Conservation (phyloP, 1,140 invertebrate species). For the Phortica variegata region DNA sequence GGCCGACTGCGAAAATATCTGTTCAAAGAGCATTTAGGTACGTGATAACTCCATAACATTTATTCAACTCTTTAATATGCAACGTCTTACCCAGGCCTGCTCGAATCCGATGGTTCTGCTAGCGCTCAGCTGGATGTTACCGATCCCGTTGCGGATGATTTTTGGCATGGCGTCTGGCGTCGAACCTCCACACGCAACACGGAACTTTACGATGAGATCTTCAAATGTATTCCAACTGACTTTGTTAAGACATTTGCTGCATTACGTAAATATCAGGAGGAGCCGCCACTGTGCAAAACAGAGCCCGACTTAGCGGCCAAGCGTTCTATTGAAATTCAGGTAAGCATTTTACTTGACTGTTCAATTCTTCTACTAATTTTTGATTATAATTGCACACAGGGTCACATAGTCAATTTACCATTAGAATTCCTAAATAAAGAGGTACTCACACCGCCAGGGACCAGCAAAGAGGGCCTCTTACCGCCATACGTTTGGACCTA, state of each 20-base stretch:
- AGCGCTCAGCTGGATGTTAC: slow-evolving; percentile 62
- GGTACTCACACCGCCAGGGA: slow-evolving; percentile 73
- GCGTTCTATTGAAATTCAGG: slow-evolving; percentile 71
- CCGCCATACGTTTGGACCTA: slow-evolving; percentile 78
- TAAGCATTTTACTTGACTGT: slow-evolving; percentile 35
- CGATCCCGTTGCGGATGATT: slow-evolving; percentile 74
- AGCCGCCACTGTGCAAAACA: slow-evolving; percentile 64
- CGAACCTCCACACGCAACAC: slow-evolving; percentile 77
- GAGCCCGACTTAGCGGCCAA: slow-evolving; percentile 71
- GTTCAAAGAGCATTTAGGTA: slow-evolving; percentile 87
- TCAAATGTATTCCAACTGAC: slow-evolving; percentile 82
- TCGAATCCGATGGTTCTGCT: slow-evolving; percentile 59
- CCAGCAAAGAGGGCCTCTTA: slow-evolving; percentile 81
- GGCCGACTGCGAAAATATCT: slow-evolving; percentile 79
- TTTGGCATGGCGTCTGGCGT: slow-evolving; percentile 82
- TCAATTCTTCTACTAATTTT: background rate
- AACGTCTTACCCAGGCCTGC: slow-evolving; percentile 44
- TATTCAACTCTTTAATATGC: background rate
- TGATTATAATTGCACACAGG: slow-evolving; percentile 60
- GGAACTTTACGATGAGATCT: slow-evolving; percentile 84
- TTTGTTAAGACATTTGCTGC: slow-evolving; percentile 72
- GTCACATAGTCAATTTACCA: slow-evolving; percentile 83
- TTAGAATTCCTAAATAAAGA: slow-evolving; percentile 83
- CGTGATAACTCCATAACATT: background rate
- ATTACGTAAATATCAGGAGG: slow-evolving; percentile 72